Conservation (phyloP, 2,888 invertebrate species). For the Malacosoma neustria region DNA sequence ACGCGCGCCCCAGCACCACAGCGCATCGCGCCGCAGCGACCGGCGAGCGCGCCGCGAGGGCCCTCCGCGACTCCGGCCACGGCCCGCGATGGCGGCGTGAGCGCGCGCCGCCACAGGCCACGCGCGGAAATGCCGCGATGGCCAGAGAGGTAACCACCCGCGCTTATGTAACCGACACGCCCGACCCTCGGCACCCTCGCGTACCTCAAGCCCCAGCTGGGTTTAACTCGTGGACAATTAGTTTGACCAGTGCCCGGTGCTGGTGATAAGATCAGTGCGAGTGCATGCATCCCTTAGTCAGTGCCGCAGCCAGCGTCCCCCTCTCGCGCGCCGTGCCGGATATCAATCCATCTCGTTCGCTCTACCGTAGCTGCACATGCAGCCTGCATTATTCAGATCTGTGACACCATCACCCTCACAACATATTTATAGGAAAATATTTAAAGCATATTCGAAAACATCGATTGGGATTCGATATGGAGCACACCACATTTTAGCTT, state of each 20-base stretch:
- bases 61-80: slow-evolving; percentile 62
- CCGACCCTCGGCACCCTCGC: slow-evolving; percentile 24
- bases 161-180: slow-evolving; percentile 43
- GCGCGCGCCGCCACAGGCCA: slow-evolving; percentile 73
- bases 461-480: slow-evolving; percentile 10
- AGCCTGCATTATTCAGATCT: slow-evolving; percentile 43
- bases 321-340: slow-evolving; percentile 29
- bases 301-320: slow-evolving; percentile 51
- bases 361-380: slow-evolving; percentile 54
- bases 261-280: slow-evolving; percentile 12
- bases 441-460: slow-evolving; percentile 9
- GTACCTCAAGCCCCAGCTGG: slow-evolving; percentile 3
- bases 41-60: slow-evolving; percentile 61
- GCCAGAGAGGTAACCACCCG: slow-evolving; percentile 79
- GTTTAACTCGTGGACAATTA: slow-evolving; percentile 5
- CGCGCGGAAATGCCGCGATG: slow-evolving; percentile 81
- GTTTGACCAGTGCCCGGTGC: slow-evolving; percentile 12
- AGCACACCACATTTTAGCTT: not conserved
- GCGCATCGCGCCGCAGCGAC: slow-evolving; percentile 36
- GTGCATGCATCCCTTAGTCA: slow-evolving; percentile 14
- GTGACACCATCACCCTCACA: slow-evolving; percentile 16
- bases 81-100: slow-evolving; percentile 71
- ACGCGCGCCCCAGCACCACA: slow-evolving; percentile 30
- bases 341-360: slow-evolving; percentile 36
- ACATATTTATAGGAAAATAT: not conserved